A percentile compares a stretch with the other conserved stretches of the same genome.
These are phyloP conservation scores for Heliconius nattereri DNA, from an alignment of 1,140 invertebrate genomes.

Conservation along the genomic window DNA sequence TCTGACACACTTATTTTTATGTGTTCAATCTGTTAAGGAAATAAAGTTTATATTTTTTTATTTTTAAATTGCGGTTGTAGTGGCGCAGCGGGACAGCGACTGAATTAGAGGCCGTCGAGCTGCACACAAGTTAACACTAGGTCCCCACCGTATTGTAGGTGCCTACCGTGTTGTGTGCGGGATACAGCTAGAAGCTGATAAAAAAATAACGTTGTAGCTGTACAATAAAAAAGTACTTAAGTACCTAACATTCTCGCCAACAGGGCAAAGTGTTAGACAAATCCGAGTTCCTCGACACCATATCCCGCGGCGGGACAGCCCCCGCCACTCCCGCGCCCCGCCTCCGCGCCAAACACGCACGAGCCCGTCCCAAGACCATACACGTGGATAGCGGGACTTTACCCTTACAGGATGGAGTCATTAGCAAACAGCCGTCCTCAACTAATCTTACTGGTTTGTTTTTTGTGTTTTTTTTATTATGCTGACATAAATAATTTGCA, in stretches of 20 bases:
- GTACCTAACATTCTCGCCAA: background rate
- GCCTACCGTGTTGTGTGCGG: too few species aligned
- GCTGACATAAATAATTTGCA: background rate
- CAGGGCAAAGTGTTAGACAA: slow-evolving; percentile 89
- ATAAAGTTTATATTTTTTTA: too few species aligned
- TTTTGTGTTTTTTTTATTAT: background rate
- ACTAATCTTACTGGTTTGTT: slow-evolving; percentile 88
- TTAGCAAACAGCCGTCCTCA: slow-evolving; percentile 90
- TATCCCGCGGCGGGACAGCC: slow-evolving; percentile 68
- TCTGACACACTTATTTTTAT: too few species aligned
- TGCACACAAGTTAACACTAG: too few species aligned
- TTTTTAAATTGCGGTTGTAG: too few species aligned
- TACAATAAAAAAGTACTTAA: too few species aligned
- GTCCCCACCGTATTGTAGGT: too few species aligned
- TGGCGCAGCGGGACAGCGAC: too few species aligned
- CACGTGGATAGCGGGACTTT: slow-evolving; percentile 91
- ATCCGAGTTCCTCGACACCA: slow-evolving; percentile 84
- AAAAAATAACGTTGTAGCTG: too few species aligned
- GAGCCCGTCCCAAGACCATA: slow-evolving; percentile 92
- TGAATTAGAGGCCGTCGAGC: too few species aligned
- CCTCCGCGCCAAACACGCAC: slow-evolving; percentile 51
- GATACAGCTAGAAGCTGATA: too few species aligned
- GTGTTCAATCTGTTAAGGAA: too few species aligned
- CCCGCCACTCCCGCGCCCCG: slow-evolving; percentile 46
- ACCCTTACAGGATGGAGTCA: slow-evolving; percentile 87